phyloP scores from a whole-genome alignment of 1,140 invertebrate species.

The Phymastichus coffea region DNA sequence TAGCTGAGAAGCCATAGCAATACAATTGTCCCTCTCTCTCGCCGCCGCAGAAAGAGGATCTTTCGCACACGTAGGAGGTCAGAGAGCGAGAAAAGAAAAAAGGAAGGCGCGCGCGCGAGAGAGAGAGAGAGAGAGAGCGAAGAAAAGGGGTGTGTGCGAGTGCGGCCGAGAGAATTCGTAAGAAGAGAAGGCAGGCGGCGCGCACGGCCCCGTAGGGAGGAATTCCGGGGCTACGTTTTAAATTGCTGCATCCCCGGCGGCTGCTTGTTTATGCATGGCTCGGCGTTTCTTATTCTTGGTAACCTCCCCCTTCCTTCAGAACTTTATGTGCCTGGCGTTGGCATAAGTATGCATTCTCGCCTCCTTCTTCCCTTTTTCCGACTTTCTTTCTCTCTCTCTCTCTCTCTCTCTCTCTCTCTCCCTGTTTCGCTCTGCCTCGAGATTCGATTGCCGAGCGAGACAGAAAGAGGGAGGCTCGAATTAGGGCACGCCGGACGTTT shows the following conservation, averaged over 20 bases:
- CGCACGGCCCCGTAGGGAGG: constrained; percentile 57
- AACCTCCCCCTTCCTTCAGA: constrained; percentile 29
- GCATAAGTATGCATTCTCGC: constrained; percentile 54
- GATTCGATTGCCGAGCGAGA: too few species aligned
- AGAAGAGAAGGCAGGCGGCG: constrained; percentile 56
- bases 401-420: background rate
- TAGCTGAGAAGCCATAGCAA: background rate
- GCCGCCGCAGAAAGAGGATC: too few species aligned
- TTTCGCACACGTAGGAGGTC: too few species aligned
- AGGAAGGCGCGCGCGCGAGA: constrained; percentile 9
- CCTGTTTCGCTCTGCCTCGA: too few species aligned
- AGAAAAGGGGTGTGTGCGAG: constrained; percentile 40
- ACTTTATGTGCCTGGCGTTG: constrained; percentile 53
- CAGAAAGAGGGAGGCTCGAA: too few species aligned
- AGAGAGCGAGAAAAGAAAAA: too few species aligned
- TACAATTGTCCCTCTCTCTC: background rate
- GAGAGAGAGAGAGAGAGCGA: constrained; percentile 39
- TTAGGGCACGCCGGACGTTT: constrained; percentile 18
- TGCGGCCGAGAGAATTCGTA: constrained; percentile 57
- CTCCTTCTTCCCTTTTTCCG: constrained; percentile 30
- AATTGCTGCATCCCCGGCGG: constrained; percentile 59
- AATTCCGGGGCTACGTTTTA: constrained; percentile 60
- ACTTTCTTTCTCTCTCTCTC: background rate
- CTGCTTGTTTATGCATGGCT: constrained; percentile 59
- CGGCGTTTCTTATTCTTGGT: constrained; percentile 59